phyloP scores from a whole-genome alignment of 2,797 vertebrate genomes.

The Eulemur coronatus region DNA sequence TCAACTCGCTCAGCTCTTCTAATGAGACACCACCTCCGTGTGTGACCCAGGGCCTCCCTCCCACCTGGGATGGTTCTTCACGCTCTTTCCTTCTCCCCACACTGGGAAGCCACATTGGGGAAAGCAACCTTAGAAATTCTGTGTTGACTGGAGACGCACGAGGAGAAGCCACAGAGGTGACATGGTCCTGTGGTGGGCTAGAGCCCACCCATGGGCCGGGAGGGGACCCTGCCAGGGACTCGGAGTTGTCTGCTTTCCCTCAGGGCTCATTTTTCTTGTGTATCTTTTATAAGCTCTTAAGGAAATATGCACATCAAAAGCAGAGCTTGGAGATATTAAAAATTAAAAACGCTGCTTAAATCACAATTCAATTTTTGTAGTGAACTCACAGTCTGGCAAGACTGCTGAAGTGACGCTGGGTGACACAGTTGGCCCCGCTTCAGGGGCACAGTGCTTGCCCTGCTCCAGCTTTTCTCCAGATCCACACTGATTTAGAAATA shows the following conservation, averaged over 20 bases:
- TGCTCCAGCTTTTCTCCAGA: conserved; percentile 23
- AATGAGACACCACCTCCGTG: background rate
- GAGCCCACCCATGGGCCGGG: background rate
- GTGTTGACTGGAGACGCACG: background rate
- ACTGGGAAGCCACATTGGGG: background rate
- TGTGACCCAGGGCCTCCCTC: background rate
- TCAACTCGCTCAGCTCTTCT: background rate
- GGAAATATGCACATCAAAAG: background rate
- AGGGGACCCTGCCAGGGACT: background rate
- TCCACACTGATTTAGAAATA: conserved; percentile 73
- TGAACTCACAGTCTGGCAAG: background rate
- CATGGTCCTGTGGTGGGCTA: background rate
- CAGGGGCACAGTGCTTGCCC: conserved; percentile 32
- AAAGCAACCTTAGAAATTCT: background rate
- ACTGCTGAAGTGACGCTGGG: background rate
- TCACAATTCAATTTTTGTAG: conserved; percentile 18
- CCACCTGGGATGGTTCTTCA: background rate
- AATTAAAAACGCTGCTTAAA: background rate
- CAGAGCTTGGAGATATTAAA: background rate
- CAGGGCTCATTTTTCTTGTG: background rate
- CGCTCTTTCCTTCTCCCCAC: background rate
- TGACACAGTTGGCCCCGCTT: background rate
- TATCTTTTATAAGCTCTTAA: background rate
- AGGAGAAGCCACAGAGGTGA: background rate
- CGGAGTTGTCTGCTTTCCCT: background rate